These are phyloP conservation scores for Onchidella celtica DNA, from an alignment of 2,888 invertebrate genomes.

Conservation along the genomic window DNA sequence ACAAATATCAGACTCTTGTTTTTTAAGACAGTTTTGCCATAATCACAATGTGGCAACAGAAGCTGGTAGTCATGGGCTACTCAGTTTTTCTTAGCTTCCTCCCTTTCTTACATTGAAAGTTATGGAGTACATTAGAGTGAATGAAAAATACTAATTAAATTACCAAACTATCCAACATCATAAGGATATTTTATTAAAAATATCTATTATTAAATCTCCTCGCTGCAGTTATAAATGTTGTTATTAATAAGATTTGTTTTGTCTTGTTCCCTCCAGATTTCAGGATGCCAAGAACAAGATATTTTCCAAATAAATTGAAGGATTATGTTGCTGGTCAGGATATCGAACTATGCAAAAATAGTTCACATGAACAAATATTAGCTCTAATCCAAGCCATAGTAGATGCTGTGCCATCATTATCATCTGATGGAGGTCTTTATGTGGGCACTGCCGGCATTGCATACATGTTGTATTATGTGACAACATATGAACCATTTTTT, in stretches of 20 bases:
- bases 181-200: no score
- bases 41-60: no score
- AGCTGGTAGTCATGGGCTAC: no score
- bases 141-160: no score
- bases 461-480: constrained; percentile 88
- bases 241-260: neutral
- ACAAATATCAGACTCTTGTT: no score
- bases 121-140: no score
- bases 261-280: neutral
- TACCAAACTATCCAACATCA: no score
- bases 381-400: constrained; percentile 61
- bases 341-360: constrained; percentile 59
- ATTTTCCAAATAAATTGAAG: constrained; percentile 67
- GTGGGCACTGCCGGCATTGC: constrained; percentile 87
- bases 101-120: no score
- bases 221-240: no score
- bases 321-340: constrained; percentile 62
- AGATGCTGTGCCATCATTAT: constrained; percentile 62
- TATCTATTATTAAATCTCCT: no score
- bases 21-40: no score
- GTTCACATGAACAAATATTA: constrained; percentile 64
- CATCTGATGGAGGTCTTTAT: constrained; percentile 85
- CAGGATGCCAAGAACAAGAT: constrained; percentile 60
- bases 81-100: no score
- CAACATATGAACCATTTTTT: constrained; percentile 81